phyloP scores from a whole-genome alignment of 1,140 invertebrate species.

The Vanessa atalanta region DNA sequence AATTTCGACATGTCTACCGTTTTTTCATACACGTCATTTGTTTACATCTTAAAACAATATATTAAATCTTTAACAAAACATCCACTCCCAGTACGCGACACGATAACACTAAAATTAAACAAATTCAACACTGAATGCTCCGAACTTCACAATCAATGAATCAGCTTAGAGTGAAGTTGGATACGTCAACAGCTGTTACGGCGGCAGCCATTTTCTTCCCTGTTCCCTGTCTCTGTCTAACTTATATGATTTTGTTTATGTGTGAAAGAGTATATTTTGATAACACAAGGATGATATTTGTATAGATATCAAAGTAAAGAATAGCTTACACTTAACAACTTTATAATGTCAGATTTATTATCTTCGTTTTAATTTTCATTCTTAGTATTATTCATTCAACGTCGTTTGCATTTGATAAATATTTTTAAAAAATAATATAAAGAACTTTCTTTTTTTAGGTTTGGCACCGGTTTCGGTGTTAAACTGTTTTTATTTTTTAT shows the following conservation, averaged over 20 bases:
- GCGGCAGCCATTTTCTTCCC: constrained; percentile 23
- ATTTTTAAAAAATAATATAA: too few relatives aligned
- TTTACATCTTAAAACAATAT: constrained; percentile 65
- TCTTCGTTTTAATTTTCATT: neutral
- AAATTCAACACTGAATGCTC: neutral
- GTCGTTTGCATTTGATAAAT: too few relatives aligned
- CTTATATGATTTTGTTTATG: neutral
- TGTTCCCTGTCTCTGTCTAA: constrained; percentile 2
- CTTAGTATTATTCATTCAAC: too few relatives aligned
- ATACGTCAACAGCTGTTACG: constrained; percentile 16
- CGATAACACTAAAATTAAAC: constrained; percentile 9
- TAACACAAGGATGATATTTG: constrained; percentile 31
- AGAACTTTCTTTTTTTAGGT: too few relatives aligned
- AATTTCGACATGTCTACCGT: constrained; percentile 48
- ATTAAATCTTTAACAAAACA: constrained; percentile 4
- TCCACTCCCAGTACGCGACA: neutral
- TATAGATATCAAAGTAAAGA: constrained; percentile 7
- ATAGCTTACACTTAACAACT: neutral
- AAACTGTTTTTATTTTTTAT: too few relatives aligned
- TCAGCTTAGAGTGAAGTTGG: constrained; percentile 23
- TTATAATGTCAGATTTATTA: neutral
- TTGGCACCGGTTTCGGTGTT: too few relatives aligned
- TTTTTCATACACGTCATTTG: constrained; percentile 58
- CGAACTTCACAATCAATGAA: constrained; percentile 28
- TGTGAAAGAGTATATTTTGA: constrained; percentile 18